Evolutionary conservation across 2,797 vertebrate species (phyloP), one percentile per base, ranked within the genome.

Genomic region (Anniella stebbinsi): DNA sequence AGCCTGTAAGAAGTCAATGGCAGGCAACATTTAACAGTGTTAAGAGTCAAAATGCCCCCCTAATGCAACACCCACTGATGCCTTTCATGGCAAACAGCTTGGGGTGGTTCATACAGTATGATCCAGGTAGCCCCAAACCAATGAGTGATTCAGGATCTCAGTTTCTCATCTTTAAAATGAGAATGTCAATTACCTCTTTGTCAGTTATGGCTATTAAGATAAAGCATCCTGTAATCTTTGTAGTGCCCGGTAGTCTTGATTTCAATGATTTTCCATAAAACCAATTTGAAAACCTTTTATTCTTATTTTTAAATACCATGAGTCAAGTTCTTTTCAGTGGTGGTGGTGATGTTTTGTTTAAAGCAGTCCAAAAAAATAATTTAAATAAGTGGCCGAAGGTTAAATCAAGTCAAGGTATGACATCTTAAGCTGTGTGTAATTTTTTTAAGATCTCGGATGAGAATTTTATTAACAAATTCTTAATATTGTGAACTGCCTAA

Each of bases 251-350:
- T 66, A 21, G 33, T n/a, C 30, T 85, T 33, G 9, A 2, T 77
- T 17, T 66, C 54, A 51, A 41, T 45, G 41, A 70, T 84, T 33
- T 78, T 28, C 45, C 73, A 89, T 38, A 30, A 85, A 78, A 54
- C 66, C 85, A 13, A 69, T 86, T 93, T 90, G 23, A 89, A 51
- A 86, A 38, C 30, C 6, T 12, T 36, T 17, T 82, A 6, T 21
- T n/a, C n/a, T n/a, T n/a, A n/a, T n/a, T n/a, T n/a, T n/a, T 90
- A 89, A 92, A 51, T 18, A 88, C 57, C n/a, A 7, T 12, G 80
- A 83, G 69, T 17, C 21, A 91, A 80, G 60, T 67, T 12, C 25
- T 88, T 63, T 63, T 18, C 12, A 1, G 2, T 60, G 54, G 81
- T 81, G 72, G 45, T 54, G 38, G 5, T 48, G 75, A 36, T 0